Evolutionary conservation across 1,140 invertebrate species (phyloP).

Genomic region (Orchesella cincta): DNA sequence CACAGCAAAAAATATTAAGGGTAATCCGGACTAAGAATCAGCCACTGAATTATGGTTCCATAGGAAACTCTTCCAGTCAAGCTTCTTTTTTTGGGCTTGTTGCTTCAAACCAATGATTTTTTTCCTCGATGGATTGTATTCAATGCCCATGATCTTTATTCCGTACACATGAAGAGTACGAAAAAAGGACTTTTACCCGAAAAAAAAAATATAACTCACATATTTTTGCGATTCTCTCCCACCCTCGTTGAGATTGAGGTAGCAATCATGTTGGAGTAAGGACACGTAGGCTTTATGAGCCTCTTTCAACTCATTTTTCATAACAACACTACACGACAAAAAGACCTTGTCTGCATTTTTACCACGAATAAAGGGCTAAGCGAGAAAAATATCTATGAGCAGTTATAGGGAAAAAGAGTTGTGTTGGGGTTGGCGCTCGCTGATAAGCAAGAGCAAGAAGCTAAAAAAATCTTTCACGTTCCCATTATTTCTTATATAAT

Average conservation of each 20-base stretch:
- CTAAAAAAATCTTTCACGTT: not conserved
- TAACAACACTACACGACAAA: not conserved
- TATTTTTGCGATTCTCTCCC: no score
- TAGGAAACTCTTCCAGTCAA: not conserved
- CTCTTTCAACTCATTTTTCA: not conserved
- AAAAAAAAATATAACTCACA: no score
- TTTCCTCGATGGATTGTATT: conserved; percentile 10
- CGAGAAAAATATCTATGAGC: not conserved
- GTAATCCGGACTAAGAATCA: conserved; percentile 19
- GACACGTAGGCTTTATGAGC: no score
- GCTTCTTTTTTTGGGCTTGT: not conserved
- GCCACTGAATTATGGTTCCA: conserved; percentile 1
- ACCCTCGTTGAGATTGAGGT: no score
- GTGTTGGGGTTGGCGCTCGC: not conserved
- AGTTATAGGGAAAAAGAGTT: not conserved
- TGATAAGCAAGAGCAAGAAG: not conserved
- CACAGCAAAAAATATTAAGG: conserved; percentile 18
- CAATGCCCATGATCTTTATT: conserved; percentile 9
- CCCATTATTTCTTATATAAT: not conserved
- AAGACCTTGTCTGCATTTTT: no score
- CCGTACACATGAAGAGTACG: not conserved
- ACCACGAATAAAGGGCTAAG: not conserved
- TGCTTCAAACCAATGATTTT: conserved; percentile 1
- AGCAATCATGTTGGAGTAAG: not conserved
- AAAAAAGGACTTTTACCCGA: not conserved